Evolutionary conservation across 2,797 vertebrate genomes (phyloP), one percentile per base, ranked within the genome.

Genomic region (Crenuchus spilurus): DNA sequence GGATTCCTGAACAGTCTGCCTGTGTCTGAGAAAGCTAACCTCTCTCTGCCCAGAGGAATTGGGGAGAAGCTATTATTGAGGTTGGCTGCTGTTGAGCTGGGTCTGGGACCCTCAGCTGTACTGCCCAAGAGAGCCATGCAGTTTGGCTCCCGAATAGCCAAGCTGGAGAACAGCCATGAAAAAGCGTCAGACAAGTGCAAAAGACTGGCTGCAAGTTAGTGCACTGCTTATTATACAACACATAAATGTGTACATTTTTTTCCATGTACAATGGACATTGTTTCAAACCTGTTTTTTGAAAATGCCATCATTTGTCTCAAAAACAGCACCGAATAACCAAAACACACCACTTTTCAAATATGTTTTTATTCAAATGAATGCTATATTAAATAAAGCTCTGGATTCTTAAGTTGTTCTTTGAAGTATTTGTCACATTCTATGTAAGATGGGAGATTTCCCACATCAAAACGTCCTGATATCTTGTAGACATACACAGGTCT

Each of bases 41-140:
- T 98, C 86, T 86, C 93, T 2, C 88, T 97, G 2, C 95, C 96
- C 31, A 93, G 95, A 44, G 97, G 97, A 2, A 57, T 95, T 0
- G 98, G 97, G 1, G 97, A 99, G 83, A 99, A 99, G 69, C 85
- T 99, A 64, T 88, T 99, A 62, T 85, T 99, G 74, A 93, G 96
- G 9, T 90, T 95, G 67, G 84, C 88, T 0, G 98, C 94, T 4
- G 67, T 41, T 49, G 89, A 88, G 75, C 79, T 98, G 7, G 96
- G 96, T 67, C 93, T 98, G 4, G 78, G 87, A 10, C 81, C 83
- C 20, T 94, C 95, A 0, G 87, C 94, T 1, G 35, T 94, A 13
- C 82, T 98, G 81, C 97, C 96, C 0, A 99, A 99, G 84, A 93
- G 96, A 80, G 98, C 97, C 63, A 94, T 99, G 85, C 98, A 99